Evolutionary conservation across 2,888 invertebrate genomes (phyloP).

Genomic region (Coleophora flavipennella): DNA sequence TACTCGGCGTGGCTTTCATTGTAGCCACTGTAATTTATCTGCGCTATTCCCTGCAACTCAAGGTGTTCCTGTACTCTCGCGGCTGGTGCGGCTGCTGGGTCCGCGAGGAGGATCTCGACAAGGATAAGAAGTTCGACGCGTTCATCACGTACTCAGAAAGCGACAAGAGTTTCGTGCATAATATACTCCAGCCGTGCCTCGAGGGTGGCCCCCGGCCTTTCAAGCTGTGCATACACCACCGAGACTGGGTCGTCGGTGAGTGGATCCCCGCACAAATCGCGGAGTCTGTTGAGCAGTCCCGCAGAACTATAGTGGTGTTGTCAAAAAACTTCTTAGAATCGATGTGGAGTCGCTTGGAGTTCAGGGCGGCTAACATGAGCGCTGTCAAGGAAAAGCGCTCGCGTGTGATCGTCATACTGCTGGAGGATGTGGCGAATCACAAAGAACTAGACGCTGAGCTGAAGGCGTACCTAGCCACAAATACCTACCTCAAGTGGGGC

Average conservation of each 20-base stretch:
- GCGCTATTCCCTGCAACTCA: slow-evolving; percentile 17
- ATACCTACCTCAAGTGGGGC: slow-evolving; percentile 86
- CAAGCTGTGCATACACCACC: slow-evolving; percentile 78
- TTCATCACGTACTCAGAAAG: slow-evolving; percentile 86
- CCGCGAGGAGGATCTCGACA: slow-evolving; percentile 17
- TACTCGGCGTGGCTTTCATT: slow-evolving; percentile 6
- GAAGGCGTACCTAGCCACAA: slow-evolving; percentile 77
- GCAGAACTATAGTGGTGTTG: slow-evolving; percentile 22
- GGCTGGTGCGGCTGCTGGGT: slow-evolving; percentile 14
- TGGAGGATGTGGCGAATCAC: slow-evolving; percentile 74
- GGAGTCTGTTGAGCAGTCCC: slow-evolving; percentile 79
- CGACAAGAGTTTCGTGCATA: slow-evolving; percentile 79
- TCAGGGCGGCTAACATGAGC: slow-evolving; percentile 66
- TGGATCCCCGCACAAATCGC: slow-evolving; percentile 80
- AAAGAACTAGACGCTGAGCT: slow-evolving; percentile 48
- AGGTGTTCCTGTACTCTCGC: slow-evolving; percentile 17
- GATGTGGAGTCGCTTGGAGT: slow-evolving; percentile 78
- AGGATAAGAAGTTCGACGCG: slow-evolving; percentile 75
- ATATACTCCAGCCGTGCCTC: slow-evolving; percentile 77
- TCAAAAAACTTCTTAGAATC: slow-evolving; percentile 23
- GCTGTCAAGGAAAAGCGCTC: slow-evolving; percentile 63
- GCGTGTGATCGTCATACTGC: slow-evolving; percentile 79
- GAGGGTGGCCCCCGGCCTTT: slow-evolving; percentile 61
- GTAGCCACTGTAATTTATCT: slow-evolving; percentile 10
- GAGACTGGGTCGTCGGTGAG: slow-evolving; percentile 83